phyloP scores from a whole-genome alignment of 1,140 invertebrate species.

The Mylabris phalerata region DNA sequence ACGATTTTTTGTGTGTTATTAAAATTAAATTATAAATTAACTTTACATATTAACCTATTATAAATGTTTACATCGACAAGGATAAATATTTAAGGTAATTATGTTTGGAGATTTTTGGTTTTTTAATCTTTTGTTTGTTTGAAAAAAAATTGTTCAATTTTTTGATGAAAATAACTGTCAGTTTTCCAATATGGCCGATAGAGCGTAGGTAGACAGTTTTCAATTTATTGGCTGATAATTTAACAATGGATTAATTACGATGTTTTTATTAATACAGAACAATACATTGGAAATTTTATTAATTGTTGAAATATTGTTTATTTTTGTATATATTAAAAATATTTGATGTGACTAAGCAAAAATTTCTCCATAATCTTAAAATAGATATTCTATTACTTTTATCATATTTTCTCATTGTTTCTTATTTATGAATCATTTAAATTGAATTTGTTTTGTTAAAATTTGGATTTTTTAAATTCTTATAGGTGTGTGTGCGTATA shows the following conservation, averaged over 20 bases:
- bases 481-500: neutral
- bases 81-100: too few species aligned
- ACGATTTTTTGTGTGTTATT: too few species aligned
- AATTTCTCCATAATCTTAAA: conserved; percentile 1
- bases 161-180: neutral
- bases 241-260: neutral
- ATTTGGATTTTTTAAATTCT: neutral
- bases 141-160: too few species aligned
- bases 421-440: neutral
- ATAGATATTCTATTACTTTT: neutral
- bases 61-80: too few species aligned
- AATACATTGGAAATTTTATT: neutral
- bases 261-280: neutral
- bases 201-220: conserved; percentile 28
- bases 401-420: neutral
- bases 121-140: too few species aligned
- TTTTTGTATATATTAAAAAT: neutral
- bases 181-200: conserved; percentile 34
- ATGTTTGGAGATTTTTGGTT: too few species aligned
- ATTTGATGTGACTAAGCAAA: conserved; percentile 16
- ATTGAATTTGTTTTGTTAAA: neutral
- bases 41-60: too few species aligned
- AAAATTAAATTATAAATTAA: too few species aligned
- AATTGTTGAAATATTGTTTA: neutral
- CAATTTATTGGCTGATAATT: conserved; percentile 18